Evolutionary conservation across 2,113 vertebrate genomes (phyloP), one percentile per base, ranked within the genome.

Genomic region (Symphodus melops): DNA sequence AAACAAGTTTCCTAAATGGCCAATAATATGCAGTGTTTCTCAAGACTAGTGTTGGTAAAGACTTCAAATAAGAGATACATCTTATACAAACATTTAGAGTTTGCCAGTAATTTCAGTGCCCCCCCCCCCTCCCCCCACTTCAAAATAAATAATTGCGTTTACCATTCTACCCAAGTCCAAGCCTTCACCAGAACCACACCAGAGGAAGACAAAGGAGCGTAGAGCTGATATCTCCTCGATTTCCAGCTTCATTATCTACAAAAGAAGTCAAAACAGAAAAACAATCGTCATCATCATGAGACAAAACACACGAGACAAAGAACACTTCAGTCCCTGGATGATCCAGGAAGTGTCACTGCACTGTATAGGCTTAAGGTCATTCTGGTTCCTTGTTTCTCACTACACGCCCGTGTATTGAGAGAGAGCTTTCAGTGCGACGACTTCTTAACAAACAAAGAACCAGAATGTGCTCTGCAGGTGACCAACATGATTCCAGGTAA

Each of bases 131-230:
- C 4, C 28, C 5, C 4, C 25, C 25, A 4, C 25, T 33, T 33
- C 28, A 33, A 33, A 67, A 72, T 53, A 25, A 33, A 1, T 5
- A 28, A 60, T 37, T 2, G 19, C 7, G 1, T 71, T 33, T 94
- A 99, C 98, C 96, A 99, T 97, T 94, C 97, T 95, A 58, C 98
- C 97, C 28, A 99, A 94, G 90, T 99, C 98, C 86, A 99, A 89
- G 28, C 97, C 98, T 84, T 99, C 98, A 20, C 97, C 97, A 17
- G 97, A 99, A 51, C 98, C 98, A 6, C 98, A 99, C 98, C 98
- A 99, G 0, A 99, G 95, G 74, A 99, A 99, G 59, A 99, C 96
- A 84, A 99, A 99, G 10, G 98, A 98, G 46, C 98, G 95, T 3
- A 95, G 91, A 7, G 95, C 96, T 17, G 98, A 97, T 21, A 99